Evolutionary conservation across 2,888 invertebrate species (phyloP), one percentile per base, ranked within the genome.

Genomic region (Arctia plantaginis): DNA sequence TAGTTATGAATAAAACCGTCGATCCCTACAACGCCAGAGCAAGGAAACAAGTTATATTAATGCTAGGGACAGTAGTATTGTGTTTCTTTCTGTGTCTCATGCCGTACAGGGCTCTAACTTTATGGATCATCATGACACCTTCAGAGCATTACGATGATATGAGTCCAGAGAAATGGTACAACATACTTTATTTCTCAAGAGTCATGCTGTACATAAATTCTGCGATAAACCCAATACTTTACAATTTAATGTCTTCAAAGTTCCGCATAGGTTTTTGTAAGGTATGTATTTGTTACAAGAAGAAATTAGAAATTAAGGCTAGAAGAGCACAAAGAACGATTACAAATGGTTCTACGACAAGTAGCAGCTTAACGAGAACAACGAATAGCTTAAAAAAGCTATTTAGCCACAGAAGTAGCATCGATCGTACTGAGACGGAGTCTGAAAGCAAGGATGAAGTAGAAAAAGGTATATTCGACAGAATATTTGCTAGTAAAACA

Each of bases 231-330:
- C 99, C 99, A 0, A 98, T 99, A 83, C 94, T 99, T n/a, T 99
- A 99, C 90, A 99, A 98, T 90, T 95, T 99, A 80, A 98, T 99
- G 98, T 98, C 98, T 65, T 98, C 98, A 4, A 98, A 98, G 93
- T 99, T 99, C 89, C 97, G 99, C 4, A 96, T 97, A 74, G 98
- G 98, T 0, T 98, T 98, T 86, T 95, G 97, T 74, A 96, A 96
- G 87, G 96, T 98, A 0, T 98, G 97, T 86, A 96, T 97, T 65
- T 95, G 96, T 82, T 96, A 95, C 74, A 95, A 93, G 74, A 93
- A 93, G 71, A 93, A 92, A n/a, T 85, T 89, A 27, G 92, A 91
- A 66, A 87, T 93, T 64, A 94, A 94, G 75, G 93, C 95, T 74
- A 93, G 95, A 79, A 89, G 94, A 78, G 92, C 88, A 7, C 91